These are phyloP conservation scores for Simalia tracyae DNA, from an alignment of 2,797 vertebrate genomes.

Conservation along the genomic window DNA sequence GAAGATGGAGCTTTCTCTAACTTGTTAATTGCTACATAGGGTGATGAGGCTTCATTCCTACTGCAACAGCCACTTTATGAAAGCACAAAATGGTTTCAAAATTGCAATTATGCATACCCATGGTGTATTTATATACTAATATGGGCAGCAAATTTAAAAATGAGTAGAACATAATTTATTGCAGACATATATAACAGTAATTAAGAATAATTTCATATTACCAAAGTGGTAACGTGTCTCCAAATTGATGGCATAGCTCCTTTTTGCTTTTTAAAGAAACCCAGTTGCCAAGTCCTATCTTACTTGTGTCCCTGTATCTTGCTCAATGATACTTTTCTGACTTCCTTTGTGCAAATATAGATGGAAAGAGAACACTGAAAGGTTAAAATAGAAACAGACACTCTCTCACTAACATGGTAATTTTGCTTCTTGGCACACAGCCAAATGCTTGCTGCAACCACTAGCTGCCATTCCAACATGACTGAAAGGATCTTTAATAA, in stretches of 20 bases:
- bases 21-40: neutral
- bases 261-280: slow-evolving; percentile 43
- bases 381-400: slow-evolving; percentile 71
- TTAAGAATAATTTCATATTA: slow-evolving; percentile 50
- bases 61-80: neutral
- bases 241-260: slow-evolving; percentile 42
- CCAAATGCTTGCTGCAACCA: slow-evolving; percentile 68
- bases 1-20: neutral
- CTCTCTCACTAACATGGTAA: slow-evolving; percentile 70
- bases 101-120: neutral
- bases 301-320: slow-evolving; percentile 57
- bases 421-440: slow-evolving; percentile 62
- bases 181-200: slow-evolving; percentile 50
- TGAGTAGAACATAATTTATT: neutral
- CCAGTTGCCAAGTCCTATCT: slow-evolving; percentile 46
- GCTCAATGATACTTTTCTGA: slow-evolving; percentile 57
- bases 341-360: slow-evolving; percentile 63
- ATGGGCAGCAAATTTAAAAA: neutral
- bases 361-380: slow-evolving; percentile 66
- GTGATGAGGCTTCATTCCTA: neutral
- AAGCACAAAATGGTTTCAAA: neutral
- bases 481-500: slow-evolving; percentile 78
- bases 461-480: slow-evolving; percentile 69
- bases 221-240: slow-evolving; percentile 46
- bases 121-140: neutral